Evolutionary conservation across 2,113 vertebrate genomes (phyloP), one percentile per base, ranked within the genome.

Genomic region (Urocynchramus pylzowi): DNA sequence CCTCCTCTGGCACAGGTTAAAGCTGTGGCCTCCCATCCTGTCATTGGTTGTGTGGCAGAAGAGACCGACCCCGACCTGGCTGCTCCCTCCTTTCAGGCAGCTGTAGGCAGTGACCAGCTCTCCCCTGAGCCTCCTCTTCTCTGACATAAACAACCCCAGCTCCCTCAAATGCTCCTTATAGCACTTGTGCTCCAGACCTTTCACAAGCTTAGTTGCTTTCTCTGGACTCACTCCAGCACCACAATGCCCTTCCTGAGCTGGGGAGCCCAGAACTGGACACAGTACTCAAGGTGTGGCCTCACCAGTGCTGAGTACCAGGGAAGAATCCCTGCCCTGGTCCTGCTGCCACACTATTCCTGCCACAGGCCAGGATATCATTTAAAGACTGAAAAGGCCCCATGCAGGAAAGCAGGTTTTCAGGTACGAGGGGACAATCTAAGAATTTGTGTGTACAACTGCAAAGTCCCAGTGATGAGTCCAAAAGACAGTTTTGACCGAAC

Each of bases 21-120:
- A 28, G n/a, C 20, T 45, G 20, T 16, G 16, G 39, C 19, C 12
- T 39, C 37, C 39, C 20, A 16, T 33, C 13, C 33, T 33, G 33
- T 77, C 42, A 20, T 15, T 42, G 11, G 13, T 3, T 28, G 23
- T 8, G 12, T 53, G 9, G 27, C 11, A 77, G 27, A 60, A 77
- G 33, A 52, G 7, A 18, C 9, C 0, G 2, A 60, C 3, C 4
- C 13, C 11, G 37, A 28, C 9, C 19, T 16, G 10, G 19, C 12
- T 61, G 7, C 15, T 18, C 1, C 2, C 15, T 45, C 27, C 23
- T 39, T 45, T 53, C 16, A 45, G 33, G 27, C 2, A 77, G 2
- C 2, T 56, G 6, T 24, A 52, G 56, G 28, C 31, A n/a, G 22
- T 16, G 17, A 33, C 30, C 8, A 37, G 22, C 24, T 67, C 13